Conservation (phyloP, 2,888 invertebrate genomes). For the Sminthurides aquaticus region DNA sequence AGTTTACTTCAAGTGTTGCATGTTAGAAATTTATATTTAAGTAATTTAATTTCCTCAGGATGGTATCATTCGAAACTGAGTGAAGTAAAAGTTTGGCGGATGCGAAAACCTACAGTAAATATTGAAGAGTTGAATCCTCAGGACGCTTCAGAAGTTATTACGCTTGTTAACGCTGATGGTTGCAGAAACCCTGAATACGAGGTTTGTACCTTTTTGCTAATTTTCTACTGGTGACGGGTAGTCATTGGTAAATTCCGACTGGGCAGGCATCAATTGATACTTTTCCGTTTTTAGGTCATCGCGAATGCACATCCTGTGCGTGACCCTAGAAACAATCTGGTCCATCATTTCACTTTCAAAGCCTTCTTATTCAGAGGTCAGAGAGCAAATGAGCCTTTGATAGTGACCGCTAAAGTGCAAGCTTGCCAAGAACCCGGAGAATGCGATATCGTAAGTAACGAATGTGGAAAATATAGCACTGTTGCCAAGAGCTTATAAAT, state of each 20-base stretch:
- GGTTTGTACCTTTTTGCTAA: too few relatives aligned
- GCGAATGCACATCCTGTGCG: slow-evolving; percentile 38
- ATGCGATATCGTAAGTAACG: slow-evolving; percentile 30
- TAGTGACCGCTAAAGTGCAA: slow-evolving; percentile 41
- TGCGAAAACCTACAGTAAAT: slow-evolving; percentile 28
- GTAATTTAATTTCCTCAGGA: slow-evolving; percentile 20
- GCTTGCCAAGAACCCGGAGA: slow-evolving; percentile 40
- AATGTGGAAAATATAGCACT: too few relatives aligned
- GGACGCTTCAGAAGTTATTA: slow-evolving; percentile 42
- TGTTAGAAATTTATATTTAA: neutral
- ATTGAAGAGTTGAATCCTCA: slow-evolving; percentile 34
- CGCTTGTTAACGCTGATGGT: slow-evolving; percentile 37
- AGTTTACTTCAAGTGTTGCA: neutral
- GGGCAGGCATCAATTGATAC: neutral
- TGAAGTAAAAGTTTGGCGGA: slow-evolving; percentile 43
- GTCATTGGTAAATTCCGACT: neutral
- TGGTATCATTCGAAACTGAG: slow-evolving; percentile 39
- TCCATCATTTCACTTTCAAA: slow-evolving; percentile 42
- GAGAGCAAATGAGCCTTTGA: slow-evolving; percentile 40
- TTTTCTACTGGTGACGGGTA: too few relatives aligned
- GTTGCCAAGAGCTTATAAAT: too few relatives aligned
- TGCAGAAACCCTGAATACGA: slow-evolving; percentile 39
- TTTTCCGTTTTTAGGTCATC: slow-evolving; percentile 31
- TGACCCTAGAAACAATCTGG: slow-evolving; percentile 41
- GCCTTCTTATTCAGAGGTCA: slow-evolving; percentile 43